Evolutionary conservation across 2,888 invertebrate species (phyloP).

Genomic region (Erannis defoliaria): DNA sequence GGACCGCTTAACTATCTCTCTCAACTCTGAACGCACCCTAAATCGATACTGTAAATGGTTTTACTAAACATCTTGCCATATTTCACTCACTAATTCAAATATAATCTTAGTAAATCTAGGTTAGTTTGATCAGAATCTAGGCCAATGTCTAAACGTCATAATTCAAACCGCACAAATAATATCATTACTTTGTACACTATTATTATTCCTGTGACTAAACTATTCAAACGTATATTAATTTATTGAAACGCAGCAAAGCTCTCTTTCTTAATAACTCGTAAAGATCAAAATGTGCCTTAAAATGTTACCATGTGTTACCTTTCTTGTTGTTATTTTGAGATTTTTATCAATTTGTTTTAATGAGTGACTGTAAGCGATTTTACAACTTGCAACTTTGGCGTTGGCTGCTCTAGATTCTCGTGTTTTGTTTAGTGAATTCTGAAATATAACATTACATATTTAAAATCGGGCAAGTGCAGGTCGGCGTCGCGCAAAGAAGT

Average conservation of each 20-base stretch:
- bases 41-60: too few relatives aligned
- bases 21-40: too few relatives aligned
- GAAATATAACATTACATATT: too few relatives aligned
- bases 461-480: too few relatives aligned
- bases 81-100: neutral
- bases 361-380: slow-evolving; percentile 2
- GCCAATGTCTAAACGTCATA: neutral
- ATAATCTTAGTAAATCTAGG: too few relatives aligned
- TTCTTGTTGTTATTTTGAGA: slow-evolving; percentile 25
- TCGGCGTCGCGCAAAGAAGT: too few relatives aligned
- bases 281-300: slow-evolving; percentile 43
- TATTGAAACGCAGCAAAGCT: slow-evolving; percentile 24
- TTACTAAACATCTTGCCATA: neutral
- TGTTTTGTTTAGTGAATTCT: neutral
- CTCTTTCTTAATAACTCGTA: slow-evolving; percentile 34
- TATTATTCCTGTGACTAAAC: slow-evolving; percentile 34
- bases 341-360: slow-evolving; percentile 17
- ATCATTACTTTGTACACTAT: slow-evolving; percentile 12
- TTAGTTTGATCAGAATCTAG: too few relatives aligned
- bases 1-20: too few relatives aligned
- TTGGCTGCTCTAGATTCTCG: neutral
- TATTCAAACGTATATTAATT: slow-evolving; percentile 16
- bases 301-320: slow-evolving; percentile 42
- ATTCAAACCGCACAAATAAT: slow-evolving; percentile 14
- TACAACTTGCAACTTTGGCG: neutral